Evolutionary conservation across 2,797 vertebrate genomes (phyloP).

Genomic region (Acestrorhynchus altus): DNA sequence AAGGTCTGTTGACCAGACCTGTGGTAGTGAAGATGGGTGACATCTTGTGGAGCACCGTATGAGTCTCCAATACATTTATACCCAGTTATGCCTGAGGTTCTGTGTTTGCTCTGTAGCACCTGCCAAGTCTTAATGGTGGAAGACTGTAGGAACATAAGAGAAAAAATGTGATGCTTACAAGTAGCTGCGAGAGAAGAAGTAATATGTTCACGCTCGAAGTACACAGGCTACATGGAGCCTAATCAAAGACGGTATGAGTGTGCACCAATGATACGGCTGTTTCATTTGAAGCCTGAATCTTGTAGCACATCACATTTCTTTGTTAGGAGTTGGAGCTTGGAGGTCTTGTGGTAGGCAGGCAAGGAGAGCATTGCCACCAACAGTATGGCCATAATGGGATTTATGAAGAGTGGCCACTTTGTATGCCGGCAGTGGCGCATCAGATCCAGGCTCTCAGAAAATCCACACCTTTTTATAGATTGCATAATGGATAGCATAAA

Average conservation of each 20-base stretch:
- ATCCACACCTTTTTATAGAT: constrained; percentile 62
- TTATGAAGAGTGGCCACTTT: constrained; percentile 62
- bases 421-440: constrained; percentile 53
- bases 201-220: neutral
- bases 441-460: constrained; percentile 50
- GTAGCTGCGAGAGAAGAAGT: neutral
- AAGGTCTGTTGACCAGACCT: constrained; percentile 91
- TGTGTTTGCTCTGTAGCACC: neutral
- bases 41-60: constrained; percentile 77
- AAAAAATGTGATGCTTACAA: neutral
- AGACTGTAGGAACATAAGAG: neutral
- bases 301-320: constrained; percentile 3
- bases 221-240: neutral
- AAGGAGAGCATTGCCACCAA: constrained; percentile 40
- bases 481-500: constrained; percentile 78
- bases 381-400: constrained; percentile 54
- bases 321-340: constrained; percentile 34
- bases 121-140: constrained; percentile 10
- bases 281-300: neutral
- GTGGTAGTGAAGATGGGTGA: constrained; percentile 88
- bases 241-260: neutral
- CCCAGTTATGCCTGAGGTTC: neutral
- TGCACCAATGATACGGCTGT: neutral
- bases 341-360: constrained; percentile 17
- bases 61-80: neutral